These are phyloP conservation scores for Drosophila gaucha DNA, from an alignment of 2,888 invertebrate genomes.

Conservation along the genomic window DNA sequence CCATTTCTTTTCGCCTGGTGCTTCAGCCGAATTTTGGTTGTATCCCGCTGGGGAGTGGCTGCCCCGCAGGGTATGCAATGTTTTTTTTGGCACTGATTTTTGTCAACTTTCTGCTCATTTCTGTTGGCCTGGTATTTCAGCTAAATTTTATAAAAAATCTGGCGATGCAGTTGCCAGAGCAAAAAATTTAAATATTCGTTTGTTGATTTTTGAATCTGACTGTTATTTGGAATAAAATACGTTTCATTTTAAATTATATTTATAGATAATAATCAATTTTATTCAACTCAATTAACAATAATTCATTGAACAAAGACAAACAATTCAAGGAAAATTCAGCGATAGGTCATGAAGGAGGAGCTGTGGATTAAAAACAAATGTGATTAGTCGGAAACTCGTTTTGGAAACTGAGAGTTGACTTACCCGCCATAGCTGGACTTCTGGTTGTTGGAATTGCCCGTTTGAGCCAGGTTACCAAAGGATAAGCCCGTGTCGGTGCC, in stretches of 20 bases:
- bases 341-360: slow-evolving; percentile 67
- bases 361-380: slow-evolving; percentile 26
- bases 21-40: too few relatives aligned
- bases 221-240: neutral
- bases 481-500: slow-evolving; percentile 82
- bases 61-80: too few relatives aligned
- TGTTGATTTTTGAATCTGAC: too few relatives aligned
- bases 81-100: too few relatives aligned
- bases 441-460: slow-evolving; percentile 73
- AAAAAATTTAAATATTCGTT: too few relatives aligned
- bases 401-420: slow-evolving; percentile 18
- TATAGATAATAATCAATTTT: neutral
- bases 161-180: too few relatives aligned
- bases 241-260: neutral
- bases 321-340: slow-evolving; percentile 29
- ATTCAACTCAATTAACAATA: slow-evolving; percentile 9
- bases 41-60: too few relatives aligned
- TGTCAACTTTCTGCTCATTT: neutral
- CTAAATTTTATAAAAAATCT: too few relatives aligned
- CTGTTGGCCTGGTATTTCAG: neutral
- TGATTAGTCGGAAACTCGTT: neutral
- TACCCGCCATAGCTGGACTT: slow-evolving; percentile 84
- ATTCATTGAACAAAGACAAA: slow-evolving; percentile 27
- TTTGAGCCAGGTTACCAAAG: slow-evolving; percentile 84
- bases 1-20: too few relatives aligned